Evolutionary conservation across 2,888 invertebrate genomes (phyloP), one percentile per base, ranked within the genome.

Genomic region (Phortica magna): DNA sequence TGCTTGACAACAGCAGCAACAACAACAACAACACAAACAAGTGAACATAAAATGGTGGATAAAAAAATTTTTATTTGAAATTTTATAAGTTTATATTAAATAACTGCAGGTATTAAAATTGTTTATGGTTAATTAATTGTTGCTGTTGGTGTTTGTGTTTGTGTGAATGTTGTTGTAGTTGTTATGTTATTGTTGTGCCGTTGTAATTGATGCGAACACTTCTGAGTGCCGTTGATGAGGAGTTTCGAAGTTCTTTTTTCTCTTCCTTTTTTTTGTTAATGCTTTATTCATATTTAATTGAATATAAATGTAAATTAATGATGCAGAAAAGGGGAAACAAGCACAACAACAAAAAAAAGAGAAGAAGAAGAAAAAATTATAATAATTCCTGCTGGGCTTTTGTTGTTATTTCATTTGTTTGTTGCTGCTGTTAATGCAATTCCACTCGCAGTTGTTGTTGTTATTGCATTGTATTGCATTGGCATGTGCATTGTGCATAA

Each of bases 251-350:
- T 55, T 55, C 12, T 71, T 53, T 41, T 53, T 73, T 55, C 43
- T 43, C 12, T 0, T 68, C 0, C 3, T 48, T 70, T 31, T 41
- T 41, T 70, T 74, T 76, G 64, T 70, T 70, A 12, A 64, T 74
- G 59, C 72, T 73, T 79, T 84, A 86, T 85, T 88, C 87, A 80
- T 79, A 82, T 83, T 86, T 84, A 86, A 86, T 86, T 86, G 87
- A 85, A 85, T 88, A 88, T 88, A 85, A 86, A 86, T 86, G 88
- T 85, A 84, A 86, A 84, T 88, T 86, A 86, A 86, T 86, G 85
- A 86, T 85, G 85, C 85, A 86, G 82, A 85, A 88, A 9, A 14
- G 48, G 48, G 10, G 48, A 9, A 12, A 48, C 48, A 48, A 48
- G 10, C 9, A 48, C 48, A 48, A 48, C 48, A 48, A 48, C 0